Conservation (phyloP, 2,113 vertebrate species). For the Oncorhynchus keta region DNA sequence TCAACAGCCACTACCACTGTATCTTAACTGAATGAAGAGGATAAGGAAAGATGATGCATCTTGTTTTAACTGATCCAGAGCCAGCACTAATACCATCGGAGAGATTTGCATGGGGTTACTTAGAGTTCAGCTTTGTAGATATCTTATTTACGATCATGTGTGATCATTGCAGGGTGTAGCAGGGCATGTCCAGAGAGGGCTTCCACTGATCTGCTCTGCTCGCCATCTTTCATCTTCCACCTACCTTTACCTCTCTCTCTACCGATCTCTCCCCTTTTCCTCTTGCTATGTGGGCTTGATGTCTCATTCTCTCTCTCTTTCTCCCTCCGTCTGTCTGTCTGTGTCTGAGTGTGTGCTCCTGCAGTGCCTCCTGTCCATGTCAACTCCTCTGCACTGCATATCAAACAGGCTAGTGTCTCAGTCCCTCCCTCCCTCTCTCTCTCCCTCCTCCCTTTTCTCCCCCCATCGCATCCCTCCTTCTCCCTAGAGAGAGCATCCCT, state of each 20-base stretch:
- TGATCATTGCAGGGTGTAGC: not conserved
- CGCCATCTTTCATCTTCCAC: no score
- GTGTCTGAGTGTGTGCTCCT: not conserved
- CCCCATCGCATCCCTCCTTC: not conserved
- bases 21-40: no score
- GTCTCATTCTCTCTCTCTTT: not conserved
- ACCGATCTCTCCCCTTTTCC: not conserved
- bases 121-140: not conserved
- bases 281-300: not conserved
- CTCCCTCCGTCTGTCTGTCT: conserved; percentile 1
- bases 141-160: not conserved
- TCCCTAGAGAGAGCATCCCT: not conserved
- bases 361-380: conserved; percentile 28
- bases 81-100: no score
- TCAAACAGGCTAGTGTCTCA: conserved; percentile 61
- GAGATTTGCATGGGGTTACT: no score
- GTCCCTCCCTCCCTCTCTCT: conserved; percentile 13
- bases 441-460: not conserved
- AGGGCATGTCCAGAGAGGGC: not conserved
- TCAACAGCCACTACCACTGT: no score
- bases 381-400: conserved; percentile 54
- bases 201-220: no score
- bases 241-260: not conserved
- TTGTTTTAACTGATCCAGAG: no score
- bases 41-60: no score